Percentiles rank a stretch among this genome's conserved stretches.
Conservation (phyloP, 1,140 invertebrate species). For the Calephelis nemesis region DNA sequence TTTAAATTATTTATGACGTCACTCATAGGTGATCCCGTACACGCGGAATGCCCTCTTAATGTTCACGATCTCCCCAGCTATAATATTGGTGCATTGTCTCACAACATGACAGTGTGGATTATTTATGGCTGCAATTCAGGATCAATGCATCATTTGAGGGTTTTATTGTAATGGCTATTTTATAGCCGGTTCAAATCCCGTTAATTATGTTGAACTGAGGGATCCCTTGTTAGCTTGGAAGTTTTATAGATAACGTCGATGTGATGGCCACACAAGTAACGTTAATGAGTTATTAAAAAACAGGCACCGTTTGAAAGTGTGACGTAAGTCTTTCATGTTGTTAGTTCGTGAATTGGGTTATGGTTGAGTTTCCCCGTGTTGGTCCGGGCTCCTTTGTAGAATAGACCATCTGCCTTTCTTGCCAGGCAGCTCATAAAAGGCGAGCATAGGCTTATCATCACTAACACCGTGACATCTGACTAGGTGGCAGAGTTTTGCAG, state of each 20-base stretch:
- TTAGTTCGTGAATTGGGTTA: too few relatives aligned
- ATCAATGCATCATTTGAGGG: slow-evolving; percentile 22
- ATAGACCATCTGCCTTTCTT: too few relatives aligned
- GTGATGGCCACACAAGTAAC: neutral
- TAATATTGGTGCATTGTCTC: slow-evolving; percentile 39
- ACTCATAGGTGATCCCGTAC: neutral
- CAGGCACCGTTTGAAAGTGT: neutral
- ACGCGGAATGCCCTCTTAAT: too few relatives aligned
- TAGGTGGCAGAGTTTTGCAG: too few relatives aligned
- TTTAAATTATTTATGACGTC: neutral
- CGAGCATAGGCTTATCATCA: too few relatives aligned
- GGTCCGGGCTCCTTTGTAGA: too few relatives aligned
- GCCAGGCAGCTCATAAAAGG: too few relatives aligned
- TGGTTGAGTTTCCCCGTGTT: too few relatives aligned
- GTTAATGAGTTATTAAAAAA: neutral
- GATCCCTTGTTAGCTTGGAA: neutral
- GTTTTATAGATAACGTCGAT: slow-evolving; percentile 4
- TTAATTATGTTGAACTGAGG: slow-evolving; percentile 9
- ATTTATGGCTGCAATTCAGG: slow-evolving; percentile 38
- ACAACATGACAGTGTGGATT: slow-evolving; percentile 38
- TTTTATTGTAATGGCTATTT: slow-evolving; percentile 13
- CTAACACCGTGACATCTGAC: too few relatives aligned
- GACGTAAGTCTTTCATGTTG: too few relatives aligned
- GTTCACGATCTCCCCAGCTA: slow-evolving; percentile 20
- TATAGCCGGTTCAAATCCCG: slow-evolving; percentile 12